Conservation (phyloP, 2,113 vertebrate genomes). For the Scortum barcoo region DNA sequence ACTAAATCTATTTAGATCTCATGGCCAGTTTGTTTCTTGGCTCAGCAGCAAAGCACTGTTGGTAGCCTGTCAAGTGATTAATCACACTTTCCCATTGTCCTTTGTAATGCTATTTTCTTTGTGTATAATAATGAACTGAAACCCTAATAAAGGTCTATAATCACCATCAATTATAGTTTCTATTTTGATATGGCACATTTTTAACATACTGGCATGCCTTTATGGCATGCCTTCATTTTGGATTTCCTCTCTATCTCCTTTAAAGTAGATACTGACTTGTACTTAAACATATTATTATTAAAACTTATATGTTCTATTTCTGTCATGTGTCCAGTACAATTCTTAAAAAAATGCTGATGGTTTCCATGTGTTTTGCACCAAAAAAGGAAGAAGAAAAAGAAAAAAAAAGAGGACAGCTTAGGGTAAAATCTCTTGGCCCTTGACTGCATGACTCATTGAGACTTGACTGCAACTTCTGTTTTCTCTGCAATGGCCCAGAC, state of each 20-base stretch:
- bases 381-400: constrained; percentile 1
- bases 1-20: background rate
- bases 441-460: constrained; percentile 47
- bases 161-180: background rate
- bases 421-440: constrained; percentile 41
- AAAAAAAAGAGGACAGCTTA: constrained; percentile 1
- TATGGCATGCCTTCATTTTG: background rate
- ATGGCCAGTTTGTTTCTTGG: background rate
- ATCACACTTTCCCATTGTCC: constrained; percentile 13
- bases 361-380: constrained; percentile 19
- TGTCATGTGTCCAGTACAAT: constrained; percentile 4
- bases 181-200: too few relatives aligned
- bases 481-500: constrained; percentile 8
- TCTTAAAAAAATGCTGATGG: constrained; percentile 16
- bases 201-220: background rate
- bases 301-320: too few relatives aligned
- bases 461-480: constrained; percentile 38
- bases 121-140: background rate
- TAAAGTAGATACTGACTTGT: background rate
- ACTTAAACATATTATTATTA: constrained; percentile 33
- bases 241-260: background rate
- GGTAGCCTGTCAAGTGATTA: background rate
- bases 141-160: background rate
- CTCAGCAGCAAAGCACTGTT: background rate
- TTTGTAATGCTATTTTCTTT: background rate